These are phyloP conservation scores for Arizona elegans DNA, from an alignment of 2,113 vertebrate genomes.

Conservation along the genomic window DNA sequence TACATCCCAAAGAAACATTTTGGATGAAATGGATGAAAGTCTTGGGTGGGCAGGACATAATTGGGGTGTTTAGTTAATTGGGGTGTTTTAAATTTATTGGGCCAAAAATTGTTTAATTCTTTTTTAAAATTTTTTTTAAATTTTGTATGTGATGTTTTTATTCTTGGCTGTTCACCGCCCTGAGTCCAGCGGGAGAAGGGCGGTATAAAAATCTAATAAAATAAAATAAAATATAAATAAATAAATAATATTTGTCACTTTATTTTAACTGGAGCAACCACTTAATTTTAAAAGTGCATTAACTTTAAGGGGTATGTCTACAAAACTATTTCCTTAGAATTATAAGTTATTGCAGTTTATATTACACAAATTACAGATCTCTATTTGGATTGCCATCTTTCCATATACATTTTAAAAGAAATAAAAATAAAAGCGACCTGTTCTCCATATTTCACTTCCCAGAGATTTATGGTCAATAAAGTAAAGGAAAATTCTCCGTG, in stretches of 20 bases:
- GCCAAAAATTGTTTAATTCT: no score
- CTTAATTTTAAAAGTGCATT: slow-evolving; percentile 20
- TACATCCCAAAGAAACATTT: slow-evolving; percentile 41
- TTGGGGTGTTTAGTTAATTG: no score
- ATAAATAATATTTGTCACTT: background rate
- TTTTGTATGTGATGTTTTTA: no score
- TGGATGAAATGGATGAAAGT: slow-evolving; percentile 39
- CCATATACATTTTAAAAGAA: slow-evolving; percentile 30
- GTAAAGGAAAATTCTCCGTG: background rate
- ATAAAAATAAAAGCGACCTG: background rate
- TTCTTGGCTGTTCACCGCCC: no score
- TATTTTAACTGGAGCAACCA: slow-evolving; percentile 4
- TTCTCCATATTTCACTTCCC: slow-evolving; percentile 45
- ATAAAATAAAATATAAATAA: no score
- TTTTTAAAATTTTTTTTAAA: no score
- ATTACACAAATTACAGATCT: background rate
- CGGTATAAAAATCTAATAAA: no score
- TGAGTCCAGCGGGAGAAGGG: no score
- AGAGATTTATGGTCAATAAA: slow-evolving; percentile 25
- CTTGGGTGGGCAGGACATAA: slow-evolving; percentile 24
- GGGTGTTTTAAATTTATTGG: no score
- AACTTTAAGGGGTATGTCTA: slow-evolving; percentile 8
- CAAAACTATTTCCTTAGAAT: background rate
- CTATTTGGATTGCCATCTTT: slow-evolving; percentile 27
- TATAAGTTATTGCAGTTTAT: background rate